Conservation (phyloP, 1,140 invertebrate species). For the Zaprionus ghesquierei region DNA sequence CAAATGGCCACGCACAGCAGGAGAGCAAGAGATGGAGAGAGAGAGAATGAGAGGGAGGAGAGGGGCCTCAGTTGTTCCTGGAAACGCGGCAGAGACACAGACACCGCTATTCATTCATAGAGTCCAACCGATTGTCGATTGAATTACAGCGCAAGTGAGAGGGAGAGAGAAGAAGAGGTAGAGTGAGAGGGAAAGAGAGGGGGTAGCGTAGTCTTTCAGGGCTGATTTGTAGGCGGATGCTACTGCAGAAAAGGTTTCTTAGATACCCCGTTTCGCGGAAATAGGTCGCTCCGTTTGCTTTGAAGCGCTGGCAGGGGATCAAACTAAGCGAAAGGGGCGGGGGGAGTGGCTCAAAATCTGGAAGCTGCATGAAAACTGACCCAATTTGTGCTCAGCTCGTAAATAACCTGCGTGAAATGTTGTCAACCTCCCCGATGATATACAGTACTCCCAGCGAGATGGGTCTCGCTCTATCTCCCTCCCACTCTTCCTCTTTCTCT, state of each 20-base stretch:
- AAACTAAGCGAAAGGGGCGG: not conserved
- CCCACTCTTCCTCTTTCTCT: too few relatives aligned
- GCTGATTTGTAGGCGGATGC: slow-evolving; percentile 19
- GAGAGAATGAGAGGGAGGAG: not conserved
- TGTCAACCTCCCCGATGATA: slow-evolving; percentile 22
- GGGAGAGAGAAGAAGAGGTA: not conserved
- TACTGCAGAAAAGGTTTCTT: slow-evolving; percentile 17
- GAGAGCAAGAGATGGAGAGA: not conserved
- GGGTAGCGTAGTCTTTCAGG: not conserved
- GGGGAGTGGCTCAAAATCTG: not conserved
- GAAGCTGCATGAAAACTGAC: slow-evolving; percentile 11
- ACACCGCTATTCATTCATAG: slow-evolving; percentile 58
- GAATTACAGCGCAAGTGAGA: slow-evolving; percentile 57
- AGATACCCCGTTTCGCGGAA: slow-evolving; percentile 20
- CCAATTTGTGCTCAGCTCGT: slow-evolving; percentile 18
- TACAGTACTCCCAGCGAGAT: too few relatives aligned
- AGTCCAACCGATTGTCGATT: slow-evolving; percentile 48
- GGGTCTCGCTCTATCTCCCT: too few relatives aligned
- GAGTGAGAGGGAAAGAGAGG: not conserved
- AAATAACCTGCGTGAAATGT: not conserved
- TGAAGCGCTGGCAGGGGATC: not conserved
- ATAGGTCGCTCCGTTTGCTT: slow-evolving; percentile 11
- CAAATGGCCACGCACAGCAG: slow-evolving; percentile 51
- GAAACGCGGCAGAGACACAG: slow-evolving; percentile 41
- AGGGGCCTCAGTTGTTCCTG: slow-evolving; percentile 38